Evolutionary conservation across 2,797 vertebrate genomes (phyloP), one percentile per base, ranked within the genome.

Genomic region (Phaenicophaeus curvirostris): DNA sequence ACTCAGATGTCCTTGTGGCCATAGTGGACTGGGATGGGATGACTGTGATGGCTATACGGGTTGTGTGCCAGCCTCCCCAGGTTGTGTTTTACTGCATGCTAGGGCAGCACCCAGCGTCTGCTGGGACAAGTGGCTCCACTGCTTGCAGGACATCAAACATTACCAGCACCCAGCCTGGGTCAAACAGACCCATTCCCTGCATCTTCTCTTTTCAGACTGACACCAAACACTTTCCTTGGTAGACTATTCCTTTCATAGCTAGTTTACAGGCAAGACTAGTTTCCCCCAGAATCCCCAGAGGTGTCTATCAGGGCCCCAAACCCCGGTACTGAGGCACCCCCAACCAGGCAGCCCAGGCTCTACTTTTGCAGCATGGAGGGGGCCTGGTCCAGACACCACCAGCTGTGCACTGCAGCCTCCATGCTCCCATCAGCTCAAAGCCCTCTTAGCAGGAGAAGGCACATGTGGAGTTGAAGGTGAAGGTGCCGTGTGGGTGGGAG

Each of bases 401-500:
- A 1, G 27, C 67, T 1, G 1, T 25, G 27, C 33, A 50, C 23
- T 6, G 6, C 50, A 85, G n/a, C 35, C 28, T 67, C 31, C 4
- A 0, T 1, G 2, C 27, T 74, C 27, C 54, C 0, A 0, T 55
- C 8, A 0, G 15, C 81, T 85, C 67, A 55, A 61, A 73, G 15
- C 15, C 30, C 41, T 54, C 66, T 37, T 35, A 67, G 28, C 46
- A 74, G 46, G 31, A 59, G 62, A 55, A 53, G 33, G 39, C 48
- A 17, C 31, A 30, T 1, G 0, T 54, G 67, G 31, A 55, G 35
- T 10, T 50, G 61, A 68, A 74, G 68, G 50, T 2, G 0, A 62
- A 28, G 2, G 2, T 6, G 8, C n/a, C 2, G 0, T 68, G n/a
- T 0, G 0, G 24, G n/a, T 68, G 50, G 58, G 31, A 82, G 25